phyloP scores from a whole-genome alignment of 2,113 vertebrate genomes.

The Podilymbus podiceps region DNA sequence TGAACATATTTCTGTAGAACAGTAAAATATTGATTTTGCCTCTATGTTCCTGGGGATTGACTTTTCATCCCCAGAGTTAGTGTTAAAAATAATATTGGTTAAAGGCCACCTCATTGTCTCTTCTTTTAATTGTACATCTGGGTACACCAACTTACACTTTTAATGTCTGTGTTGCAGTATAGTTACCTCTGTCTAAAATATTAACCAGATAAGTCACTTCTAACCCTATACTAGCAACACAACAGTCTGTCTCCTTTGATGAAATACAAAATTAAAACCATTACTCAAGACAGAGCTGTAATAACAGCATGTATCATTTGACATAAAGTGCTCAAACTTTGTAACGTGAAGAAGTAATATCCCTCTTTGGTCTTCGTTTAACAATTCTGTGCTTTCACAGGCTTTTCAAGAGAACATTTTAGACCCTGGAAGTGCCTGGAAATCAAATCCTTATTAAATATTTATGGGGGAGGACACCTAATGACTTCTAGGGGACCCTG shows the following conservation, averaged over 20 bases:
- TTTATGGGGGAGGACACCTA: constrained; percentile 23
- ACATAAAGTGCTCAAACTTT: constrained; percentile 44
- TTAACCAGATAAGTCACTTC: constrained; percentile 14
- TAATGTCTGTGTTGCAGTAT: neutral
- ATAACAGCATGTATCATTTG: constrained; percentile 26
- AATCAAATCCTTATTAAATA: constrained; percentile 63
- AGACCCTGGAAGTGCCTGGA: constrained; percentile 29
- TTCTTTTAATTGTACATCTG: constrained; percentile 6
- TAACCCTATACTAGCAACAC: neutral
- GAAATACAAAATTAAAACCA: constrained; percentile 52
- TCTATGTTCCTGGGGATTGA: neutral
- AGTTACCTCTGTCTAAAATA: constrained; percentile 3
- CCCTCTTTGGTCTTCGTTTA: constrained; percentile 7
- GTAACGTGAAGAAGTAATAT: constrained; percentile 29
- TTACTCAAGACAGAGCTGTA: constrained; percentile 40
- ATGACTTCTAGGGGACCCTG: constrained; percentile 38
- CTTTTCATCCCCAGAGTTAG: neutral
- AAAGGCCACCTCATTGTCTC: neutral
- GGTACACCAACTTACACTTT: neutral
- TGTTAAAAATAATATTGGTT: constrained; percentile 1
- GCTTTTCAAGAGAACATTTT: constrained; percentile 33
- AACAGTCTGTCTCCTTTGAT: neutral
- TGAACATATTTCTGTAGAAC: neutral
- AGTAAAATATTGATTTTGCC: neutral
- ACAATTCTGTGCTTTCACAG: constrained; percentile 10